Evolutionary conservation across 2,888 invertebrate genomes (phyloP).

Genomic region (Plutella xylostella): DNA sequence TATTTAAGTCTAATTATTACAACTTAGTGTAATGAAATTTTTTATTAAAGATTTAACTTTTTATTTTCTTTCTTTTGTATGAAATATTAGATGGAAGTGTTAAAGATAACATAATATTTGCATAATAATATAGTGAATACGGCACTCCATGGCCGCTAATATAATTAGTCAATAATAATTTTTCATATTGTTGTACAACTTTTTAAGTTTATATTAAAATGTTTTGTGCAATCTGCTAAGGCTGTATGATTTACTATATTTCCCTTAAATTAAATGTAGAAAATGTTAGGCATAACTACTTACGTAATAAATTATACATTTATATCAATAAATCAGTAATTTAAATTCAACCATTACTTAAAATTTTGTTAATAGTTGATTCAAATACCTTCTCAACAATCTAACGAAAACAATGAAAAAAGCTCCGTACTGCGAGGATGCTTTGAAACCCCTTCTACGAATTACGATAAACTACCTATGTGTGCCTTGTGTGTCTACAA

Average conservation of each 20-base stretch:
- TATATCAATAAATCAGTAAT: background rate
- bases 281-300: background rate
- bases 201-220: conserved; percentile 90
- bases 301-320: conserved; percentile 1
- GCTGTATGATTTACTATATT: background rate
- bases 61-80: conserved; percentile 69
- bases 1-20: conserved; percentile 56
- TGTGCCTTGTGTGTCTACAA: too few species aligned
- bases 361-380: background rate
- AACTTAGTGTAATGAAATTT: conserved; percentile 66
- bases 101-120: conserved; percentile 75
- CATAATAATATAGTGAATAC: conserved; percentile 73
- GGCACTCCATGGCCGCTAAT: conserved; percentile 78
- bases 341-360: too few species aligned
- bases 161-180: conserved; percentile 83
- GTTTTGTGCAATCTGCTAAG: conserved; percentile 79
- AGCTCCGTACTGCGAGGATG: too few species aligned
- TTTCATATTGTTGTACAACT: conserved; percentile 88
- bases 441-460: too few species aligned
- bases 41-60: conserved; percentile 62
- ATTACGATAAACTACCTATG: too few species aligned
- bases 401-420: background rate
- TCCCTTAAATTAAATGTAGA: background rate
- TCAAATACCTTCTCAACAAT: background rate
- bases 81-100: conserved; percentile 70